Conservation (phyloP, 2,888 invertebrate genomes). For the Suillia variegata region DNA sequence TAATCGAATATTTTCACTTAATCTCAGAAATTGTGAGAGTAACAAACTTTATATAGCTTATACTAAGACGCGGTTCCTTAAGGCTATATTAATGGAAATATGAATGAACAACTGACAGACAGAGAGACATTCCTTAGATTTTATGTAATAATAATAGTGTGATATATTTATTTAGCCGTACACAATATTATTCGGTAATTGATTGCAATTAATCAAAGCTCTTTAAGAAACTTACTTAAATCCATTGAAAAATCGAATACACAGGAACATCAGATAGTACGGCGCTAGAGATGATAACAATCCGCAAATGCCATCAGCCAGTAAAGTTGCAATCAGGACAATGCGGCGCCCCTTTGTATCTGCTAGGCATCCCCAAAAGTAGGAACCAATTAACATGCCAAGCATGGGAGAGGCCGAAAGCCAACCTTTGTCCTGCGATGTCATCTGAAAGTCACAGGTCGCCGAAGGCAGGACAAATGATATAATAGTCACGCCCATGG, state of each 20-base stretch:
- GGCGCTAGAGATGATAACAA: conserved; percentile 76
- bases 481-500: conserved; percentile 78
- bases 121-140: too few relatives aligned
- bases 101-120: too few relatives aligned
- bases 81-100: too few relatives aligned
- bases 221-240: conserved; percentile 73
- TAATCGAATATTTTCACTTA: too few relatives aligned
- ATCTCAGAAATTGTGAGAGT: too few relatives aligned
- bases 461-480: conserved; percentile 85
- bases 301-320: conserved; percentile 76
- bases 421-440: conserved; percentile 78
- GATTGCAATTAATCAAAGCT: too few relatives aligned
- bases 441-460: conserved; percentile 81
- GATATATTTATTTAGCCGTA: too few relatives aligned
- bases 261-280: conserved; percentile 73
- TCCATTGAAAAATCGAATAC: conserved; percentile 77
- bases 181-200: too few relatives aligned
- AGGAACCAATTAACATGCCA: conserved; percentile 82
- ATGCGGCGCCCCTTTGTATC: conserved; percentile 81
- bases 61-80: too few relatives aligned
- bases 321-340: conserved; percentile 73
- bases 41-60: too few relatives aligned
- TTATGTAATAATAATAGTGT: too few relatives aligned
- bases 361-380: conserved; percentile 84
- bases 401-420: conserved; percentile 79